Evolutionary conservation across 2,888 invertebrate species (phyloP).

Genomic region (Erebia palarica): DNA sequence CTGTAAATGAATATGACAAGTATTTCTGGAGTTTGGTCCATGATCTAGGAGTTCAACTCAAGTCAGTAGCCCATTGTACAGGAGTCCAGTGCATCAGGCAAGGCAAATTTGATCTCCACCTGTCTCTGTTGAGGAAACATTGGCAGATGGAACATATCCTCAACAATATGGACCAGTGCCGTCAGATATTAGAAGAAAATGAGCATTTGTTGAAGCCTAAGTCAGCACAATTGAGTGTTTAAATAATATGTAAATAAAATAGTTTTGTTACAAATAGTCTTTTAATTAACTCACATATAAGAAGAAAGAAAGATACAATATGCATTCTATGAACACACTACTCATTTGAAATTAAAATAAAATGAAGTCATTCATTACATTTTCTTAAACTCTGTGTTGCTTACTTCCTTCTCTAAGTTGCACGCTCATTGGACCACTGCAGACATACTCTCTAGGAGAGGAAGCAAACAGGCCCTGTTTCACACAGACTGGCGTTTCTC

Average conservation of each 20-base stretch:
- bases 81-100: constrained; percentile 91
- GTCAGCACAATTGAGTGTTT: constrained; percentile 57
- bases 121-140: constrained; percentile 91
- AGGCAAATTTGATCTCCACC: constrained; percentile 89
- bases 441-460: too few species aligned
- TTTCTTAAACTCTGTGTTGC: too few species aligned
- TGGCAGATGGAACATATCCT: constrained; percentile 89
- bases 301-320: too few species aligned
- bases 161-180: constrained; percentile 84
- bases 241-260: constrained; percentile 21
- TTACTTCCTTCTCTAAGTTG: too few species aligned
- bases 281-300: not conserved
- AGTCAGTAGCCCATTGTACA: constrained; percentile 90
- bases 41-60: constrained; percentile 90
- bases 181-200: constrained; percentile 77
- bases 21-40: constrained; percentile 91
- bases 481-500: too few species aligned
- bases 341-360: too few species aligned
- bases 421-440: too few species aligned
- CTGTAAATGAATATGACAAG: constrained; percentile 91
- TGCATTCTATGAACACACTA: too few species aligned
- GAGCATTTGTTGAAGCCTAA: constrained; percentile 66
- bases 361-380: too few species aligned
- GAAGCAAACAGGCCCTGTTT: too few species aligned
- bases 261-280: not conserved